A percentile compares a stretch with the other conserved stretches of the same genome.
Evolutionary conservation across 2,888 invertebrate species (phyloP).

Genomic region (Ecliptopera silaceata): DNA sequence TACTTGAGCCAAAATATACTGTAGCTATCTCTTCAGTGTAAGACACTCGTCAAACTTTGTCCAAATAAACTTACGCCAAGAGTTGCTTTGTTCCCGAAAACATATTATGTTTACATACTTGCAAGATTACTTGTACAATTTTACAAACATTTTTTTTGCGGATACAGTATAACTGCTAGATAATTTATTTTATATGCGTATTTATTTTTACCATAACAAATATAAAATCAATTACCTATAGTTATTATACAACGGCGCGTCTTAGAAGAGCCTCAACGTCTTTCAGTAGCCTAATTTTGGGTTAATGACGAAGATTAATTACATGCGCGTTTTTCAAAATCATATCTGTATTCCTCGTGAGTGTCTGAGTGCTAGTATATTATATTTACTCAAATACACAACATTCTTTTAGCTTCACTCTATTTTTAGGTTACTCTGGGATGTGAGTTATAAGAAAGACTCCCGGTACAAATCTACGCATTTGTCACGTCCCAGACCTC

Average conservation of each 20-base stretch:
- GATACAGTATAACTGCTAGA: too few species aligned
- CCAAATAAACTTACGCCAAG: constrained; percentile 31
- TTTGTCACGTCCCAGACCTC: constrained; percentile 27
- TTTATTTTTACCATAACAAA: too few species aligned
- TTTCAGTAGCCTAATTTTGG: too few species aligned
- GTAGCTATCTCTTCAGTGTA: constrained; percentile 15
- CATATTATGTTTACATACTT: constrained; percentile 7
- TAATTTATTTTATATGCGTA: too few species aligned
- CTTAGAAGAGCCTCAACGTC: too few species aligned
- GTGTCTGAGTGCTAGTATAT: constrained; percentile 22
- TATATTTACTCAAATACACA: constrained; percentile 28
- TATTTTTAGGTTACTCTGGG: constrained; percentile 28
- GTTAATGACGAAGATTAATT: too few species aligned
- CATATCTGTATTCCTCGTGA: neutral
- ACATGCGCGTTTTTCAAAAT: neutral
- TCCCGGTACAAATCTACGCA: constrained; percentile 31
- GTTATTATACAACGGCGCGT: too few species aligned
- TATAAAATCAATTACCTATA: too few species aligned
- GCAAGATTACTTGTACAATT: neutral
- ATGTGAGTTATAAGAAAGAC: constrained; percentile 31
- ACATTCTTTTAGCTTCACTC: constrained; percentile 18
- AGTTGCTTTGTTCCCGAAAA: constrained; percentile 16
- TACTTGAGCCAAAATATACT: constrained; percentile 18
- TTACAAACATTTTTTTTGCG: too few species aligned
- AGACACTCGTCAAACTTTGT: constrained; percentile 23